Base-by-base conservation (phyloP, 2,888 invertebrate species). In the Limenitis camilla region DNA sequence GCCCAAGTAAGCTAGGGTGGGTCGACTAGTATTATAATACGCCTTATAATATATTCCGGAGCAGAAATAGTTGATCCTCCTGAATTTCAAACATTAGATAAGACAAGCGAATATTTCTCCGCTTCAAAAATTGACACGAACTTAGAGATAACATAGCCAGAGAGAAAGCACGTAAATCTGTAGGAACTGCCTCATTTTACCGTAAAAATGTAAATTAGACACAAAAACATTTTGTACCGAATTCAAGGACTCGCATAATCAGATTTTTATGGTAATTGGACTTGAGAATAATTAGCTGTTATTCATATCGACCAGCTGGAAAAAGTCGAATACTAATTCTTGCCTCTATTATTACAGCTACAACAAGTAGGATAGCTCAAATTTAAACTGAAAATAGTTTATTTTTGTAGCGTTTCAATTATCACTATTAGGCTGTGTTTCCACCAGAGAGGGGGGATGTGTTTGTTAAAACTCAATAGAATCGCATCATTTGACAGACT, bases 171-270 rank as follows among this genome's bases (percentile, higher is more conserved):
- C 40, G 49, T 53, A 49, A 51, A 56, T 59, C 52, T 55, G 48
- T 48, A 49, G 48, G 45, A 54, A 56, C 49, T 41, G 46, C 49
- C 51, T 49, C 40, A 41, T 41, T 39, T 36, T 50, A 46, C 43
- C 43, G 53, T 58, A 55, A 56, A 53, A 49, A 60, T 60, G 60
- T 51, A 60, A 55, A 59, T 56, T 47, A 55, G 55, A 42, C 35
- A 49, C 45, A 49, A 53, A 55, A 55, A 58, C 45, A 60, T 56
- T 56, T 56, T 49, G 43, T 51, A 28, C 10, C 30, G 48, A 55
- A 58, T 58, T 53, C 56, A 56, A 47, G 41, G 49, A 49, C 45
- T 33, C 39, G 38, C 29, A 47, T 52, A 55, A 52, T 49, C 52
- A 39, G 49, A 27, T 36, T 47, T 52, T 56, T 47, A 50, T 53